Conservation (phyloP, 2,888 invertebrate genomes). For the Melieria omissa region DNA sequence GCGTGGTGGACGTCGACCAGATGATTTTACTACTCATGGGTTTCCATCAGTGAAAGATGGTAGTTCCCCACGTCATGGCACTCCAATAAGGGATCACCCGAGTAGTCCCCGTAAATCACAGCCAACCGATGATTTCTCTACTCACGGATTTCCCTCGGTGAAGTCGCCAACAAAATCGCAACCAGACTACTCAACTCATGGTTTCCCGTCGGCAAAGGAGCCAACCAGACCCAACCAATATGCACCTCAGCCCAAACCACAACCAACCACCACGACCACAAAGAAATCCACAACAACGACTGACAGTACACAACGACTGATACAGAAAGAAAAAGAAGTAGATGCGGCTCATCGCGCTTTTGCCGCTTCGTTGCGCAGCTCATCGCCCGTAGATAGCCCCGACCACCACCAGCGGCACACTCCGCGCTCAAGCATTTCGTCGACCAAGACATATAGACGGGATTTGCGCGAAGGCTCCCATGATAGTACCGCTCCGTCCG, state of each 20-base stretch:
- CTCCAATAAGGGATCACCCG: constrained; percentile 35
- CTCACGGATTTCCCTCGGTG: constrained; percentile 51
- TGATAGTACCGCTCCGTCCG: constrained; percentile 63
- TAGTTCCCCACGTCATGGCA: constrained; percentile 36
- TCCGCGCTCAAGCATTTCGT: constrained; percentile 60
- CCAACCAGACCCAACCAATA: constrained; percentile 29
- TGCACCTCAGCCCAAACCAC: constrained; percentile 33
- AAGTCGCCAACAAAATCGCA: constrained; percentile 42
- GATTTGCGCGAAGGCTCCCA: constrained; percentile 64
- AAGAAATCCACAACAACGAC: constrained; percentile 45
- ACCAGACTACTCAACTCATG: constrained; percentile 43
- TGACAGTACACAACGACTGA: constrained; percentile 50
- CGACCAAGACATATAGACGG: constrained; percentile 54
- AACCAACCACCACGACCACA: constrained; percentile 40
- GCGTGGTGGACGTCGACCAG: constrained; percentile 23
- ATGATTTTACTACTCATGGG: constrained; percentile 47
- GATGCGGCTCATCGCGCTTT: constrained; percentile 82
- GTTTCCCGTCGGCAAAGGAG: constrained; percentile 48
- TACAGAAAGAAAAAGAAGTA: constrained; percentile 60
- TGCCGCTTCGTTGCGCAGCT: constrained; percentile 77
- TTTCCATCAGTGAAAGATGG: constrained; percentile 45
- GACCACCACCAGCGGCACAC: constrained; percentile 52
- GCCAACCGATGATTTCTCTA: constrained; percentile 43
- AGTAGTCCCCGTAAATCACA: constrained; percentile 46
- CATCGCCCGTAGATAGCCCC: constrained; percentile 72